These are phyloP conservation scores for Stylophora pistillata DNA, from an alignment of 64 coral and sea anemone species.

Conservation along the genomic window DNA sequence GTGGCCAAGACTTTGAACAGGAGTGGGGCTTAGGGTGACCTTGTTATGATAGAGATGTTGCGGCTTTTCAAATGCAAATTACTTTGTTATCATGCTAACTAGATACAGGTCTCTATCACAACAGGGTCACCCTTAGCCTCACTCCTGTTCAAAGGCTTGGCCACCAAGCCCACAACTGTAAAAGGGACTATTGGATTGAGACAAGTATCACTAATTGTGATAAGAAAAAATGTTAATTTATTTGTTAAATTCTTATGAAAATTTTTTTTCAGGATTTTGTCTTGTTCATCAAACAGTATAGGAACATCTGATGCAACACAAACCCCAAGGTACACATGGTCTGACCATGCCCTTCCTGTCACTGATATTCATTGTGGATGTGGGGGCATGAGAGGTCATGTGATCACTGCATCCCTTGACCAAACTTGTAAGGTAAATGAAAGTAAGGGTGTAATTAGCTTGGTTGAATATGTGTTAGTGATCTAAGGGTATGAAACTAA, in stretches of 20 bases:
- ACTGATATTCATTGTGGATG: slow-evolving; percentile 81
- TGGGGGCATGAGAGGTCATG: slow-evolving; percentile 78
- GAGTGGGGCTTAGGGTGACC: too few relatives aligned
- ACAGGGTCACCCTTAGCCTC: too few relatives aligned
- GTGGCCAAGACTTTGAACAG: too few relatives aligned
- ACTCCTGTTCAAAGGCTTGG: too few relatives aligned
- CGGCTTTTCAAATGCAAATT: too few relatives aligned
- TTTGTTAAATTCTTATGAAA: neutral
- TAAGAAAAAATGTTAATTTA: too few relatives aligned
- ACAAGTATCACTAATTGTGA: too few relatives aligned
- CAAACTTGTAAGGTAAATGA: slow-evolving; percentile 93
- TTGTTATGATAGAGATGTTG: too few relatives aligned
- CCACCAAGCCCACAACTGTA: too few relatives aligned
- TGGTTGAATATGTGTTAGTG: neutral
- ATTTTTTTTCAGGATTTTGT: slow-evolving; percentile 42
- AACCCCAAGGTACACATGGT: slow-evolving; percentile 86
- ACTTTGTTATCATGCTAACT: too few relatives aligned
- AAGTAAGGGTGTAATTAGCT: neutral
- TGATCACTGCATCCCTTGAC: slow-evolving; percentile 91
- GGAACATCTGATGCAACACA: slow-evolving; percentile 26
- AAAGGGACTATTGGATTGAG: too few relatives aligned
- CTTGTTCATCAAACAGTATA: slow-evolving; percentile 18
- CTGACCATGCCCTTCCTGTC: slow-evolving; percentile 87
- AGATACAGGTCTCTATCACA: too few relatives aligned
- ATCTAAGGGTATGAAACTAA: neutral